Base-by-base conservation (phyloP, 2,888 invertebrate species). In the Ecdyonurus torrentis region DNA sequence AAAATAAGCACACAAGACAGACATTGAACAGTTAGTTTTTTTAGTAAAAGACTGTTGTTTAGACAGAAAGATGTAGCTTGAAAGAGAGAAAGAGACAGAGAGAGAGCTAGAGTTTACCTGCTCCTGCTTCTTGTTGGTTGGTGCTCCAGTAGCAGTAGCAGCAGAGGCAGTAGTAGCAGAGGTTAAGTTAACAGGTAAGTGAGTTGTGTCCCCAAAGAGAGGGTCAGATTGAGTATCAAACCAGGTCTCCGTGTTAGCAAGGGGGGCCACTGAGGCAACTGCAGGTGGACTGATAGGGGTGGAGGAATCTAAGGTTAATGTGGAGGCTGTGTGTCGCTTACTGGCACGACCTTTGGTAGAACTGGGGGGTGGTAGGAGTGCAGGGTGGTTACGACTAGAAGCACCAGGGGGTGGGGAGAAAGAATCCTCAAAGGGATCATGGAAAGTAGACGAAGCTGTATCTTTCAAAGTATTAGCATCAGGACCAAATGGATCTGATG, bases 371-470 rank as follows among this genome's bases (percentile, higher is more conserved):
- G 37, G 62, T 59, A 58, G 64, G 59, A 25, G 60, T 64, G 63
- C 55, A 22, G 62, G 65, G 61, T 53, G 58, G 25, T 60, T 59
- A 55, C 63, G 59, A 24, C 55, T 23, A 20, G 59, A 58, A 10
- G 66, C 52, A n/a, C 63, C 50, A 20, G 68, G 68, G 50, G 67
- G 68, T 10, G 69, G 68, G 59, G 84, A 83, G 71, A 88, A 88
- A 50, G 87, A 87, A 74, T 88, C 87, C 2, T 87, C 87, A 71
- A 86, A 86, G 0, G 86, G 86, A 78, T 86, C 86, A 50, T 63
- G 52, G 0, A 63, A 59, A 2, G 63, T 23, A 18, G 58, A 23
- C 2, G 59, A 18, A 2, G 59, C 25, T 23, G 24, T 18, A 15
- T 24, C 23, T 7, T n/a, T 19, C 7, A 25, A 10, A 10, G 1